Evolutionary conservation across 2,888 invertebrate species (phyloP), one percentile per base, ranked within the genome.

Genomic region (Gibbula magus): DNA sequence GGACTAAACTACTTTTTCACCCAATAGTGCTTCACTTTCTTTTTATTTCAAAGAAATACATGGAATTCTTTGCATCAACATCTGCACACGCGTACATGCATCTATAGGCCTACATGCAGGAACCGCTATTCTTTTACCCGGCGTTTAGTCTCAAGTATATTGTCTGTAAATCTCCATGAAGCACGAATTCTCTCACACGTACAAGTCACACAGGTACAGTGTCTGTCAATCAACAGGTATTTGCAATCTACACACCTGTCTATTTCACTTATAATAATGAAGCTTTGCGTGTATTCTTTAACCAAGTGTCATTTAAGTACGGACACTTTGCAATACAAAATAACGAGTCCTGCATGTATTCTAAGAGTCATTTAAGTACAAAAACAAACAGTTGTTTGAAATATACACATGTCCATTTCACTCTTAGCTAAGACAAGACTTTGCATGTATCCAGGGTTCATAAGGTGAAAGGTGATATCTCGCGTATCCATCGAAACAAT

Each of bases 401-500:
- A 35, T 35, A 25, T 39, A 35, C 29, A 35, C 61, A 61, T 61
- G 61, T 16, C 61, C 61, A 61, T 25, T 61, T 25, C 2, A 61
- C 13, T 13, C 56, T 16, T 16, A 29, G 29, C 25, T 61, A 18
- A 25, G 29, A 61, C 29, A 29, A 39, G 70, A 70, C 35, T 10
- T 32, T 32, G 35, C 70, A 70, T 70, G 70, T 35, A 70, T 35
- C 22, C 20, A 29, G 70, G n/a, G 70, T 70, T 70, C 70, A 70
- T n/a, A 70, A 70, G 70, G 35, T 70, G 70, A 70, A 20, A n/a
- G 61, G 18, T 20, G 35, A 10, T 32, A 32, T 35, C 32, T 35
- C 32, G 16, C 35, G n/a, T n/a, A 35, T 70, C 32, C 35, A 70
- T 70, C 70, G 70, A 70, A 70, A 70, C 70, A 70, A 70, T 70